Evolutionary conservation across 1,140 invertebrate species (phyloP).

Genomic region (Marisa cornuarietis): DNA sequence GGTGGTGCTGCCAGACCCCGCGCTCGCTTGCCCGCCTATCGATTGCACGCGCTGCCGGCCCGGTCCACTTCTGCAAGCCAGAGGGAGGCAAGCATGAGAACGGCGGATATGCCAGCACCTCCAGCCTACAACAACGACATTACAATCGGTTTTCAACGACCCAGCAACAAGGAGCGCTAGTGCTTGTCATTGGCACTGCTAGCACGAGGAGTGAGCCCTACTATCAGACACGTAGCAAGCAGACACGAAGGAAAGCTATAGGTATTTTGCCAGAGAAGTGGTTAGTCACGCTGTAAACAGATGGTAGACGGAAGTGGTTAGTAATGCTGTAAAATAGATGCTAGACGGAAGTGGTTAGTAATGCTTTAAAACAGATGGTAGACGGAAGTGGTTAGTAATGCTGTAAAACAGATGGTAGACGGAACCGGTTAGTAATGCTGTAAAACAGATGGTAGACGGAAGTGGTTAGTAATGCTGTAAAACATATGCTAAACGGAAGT

Average conservation of each 20-base stretch:
- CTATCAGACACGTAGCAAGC: too few species aligned
- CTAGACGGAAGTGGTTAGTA: not conserved
- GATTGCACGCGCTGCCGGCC: slow-evolving; percentile 1
- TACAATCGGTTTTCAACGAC: slow-evolving; percentile 1
- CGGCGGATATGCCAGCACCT: too few species aligned
- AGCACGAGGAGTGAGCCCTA: not conserved
- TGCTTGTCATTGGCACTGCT: not conserved
- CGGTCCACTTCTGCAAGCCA: slow-evolving; percentile 6
- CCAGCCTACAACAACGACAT: not conserved
- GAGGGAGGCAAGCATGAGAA: slow-evolving; percentile 4
- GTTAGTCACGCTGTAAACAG: not conserved
- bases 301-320: not conserved
- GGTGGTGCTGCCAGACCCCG: not conserved
- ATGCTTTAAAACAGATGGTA: not conserved
- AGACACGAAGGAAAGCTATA: not conserved
- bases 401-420: not conserved
- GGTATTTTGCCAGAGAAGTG: not conserved
- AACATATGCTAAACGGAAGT: too few species aligned
- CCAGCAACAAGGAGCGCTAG: not conserved
- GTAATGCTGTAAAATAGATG: not conserved
- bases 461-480: too few species aligned
- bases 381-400: not conserved
- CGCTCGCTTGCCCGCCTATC: not conserved
- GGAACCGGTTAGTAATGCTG: not conserved
- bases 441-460: not conserved